phyloP scores from a whole-genome alignment of 1,140 invertebrate species.

The Microplitis demolitor region DNA sequence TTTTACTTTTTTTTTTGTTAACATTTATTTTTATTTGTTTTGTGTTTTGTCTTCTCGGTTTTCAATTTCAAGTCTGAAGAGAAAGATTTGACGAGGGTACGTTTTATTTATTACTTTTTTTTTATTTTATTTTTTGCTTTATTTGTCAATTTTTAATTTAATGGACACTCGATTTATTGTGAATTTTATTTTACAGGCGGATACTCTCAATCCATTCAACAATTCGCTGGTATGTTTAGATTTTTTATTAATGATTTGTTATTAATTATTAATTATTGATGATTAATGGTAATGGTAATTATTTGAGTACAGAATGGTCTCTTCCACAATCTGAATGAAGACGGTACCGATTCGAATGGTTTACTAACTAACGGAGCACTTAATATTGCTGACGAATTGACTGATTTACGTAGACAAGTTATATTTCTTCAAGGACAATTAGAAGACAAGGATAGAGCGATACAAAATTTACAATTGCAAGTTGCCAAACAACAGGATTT shows the following conservation, averaged over 20 bases:
- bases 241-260: not conserved
- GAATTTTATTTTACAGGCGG: slow-evolving; percentile 64
- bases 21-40: slow-evolving; percentile 22
- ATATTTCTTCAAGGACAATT: slow-evolving; percentile 77
- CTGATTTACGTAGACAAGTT: slow-evolving; percentile 79
- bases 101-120: slow-evolving; percentile 47
- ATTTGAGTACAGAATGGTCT: slow-evolving; percentile 70
- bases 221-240: slow-evolving; percentile 64
- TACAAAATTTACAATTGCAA: slow-evolving; percentile 61
- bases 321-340: slow-evolving; percentile 67
- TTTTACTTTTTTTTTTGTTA: slow-evolving; percentile 13
- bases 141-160: slow-evolving; percentile 21
- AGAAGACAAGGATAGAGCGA: slow-evolving; percentile 73
- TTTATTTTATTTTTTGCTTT: slow-evolving; percentile 32
- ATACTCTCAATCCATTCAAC: slow-evolving; percentile 87
- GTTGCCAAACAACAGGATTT: slow-evolving; percentile 52
- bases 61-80: slow-evolving; percentile 62
- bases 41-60: slow-evolving; percentile 49
- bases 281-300: not conserved
- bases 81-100: slow-evolving; percentile 68
- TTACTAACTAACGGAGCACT: slow-evolving; percentile 57
- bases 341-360: slow-evolving; percentile 48
- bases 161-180: slow-evolving; percentile 16
- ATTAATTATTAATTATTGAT: not conserved
- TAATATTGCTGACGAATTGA: slow-evolving; percentile 67